Conservation (phyloP, 35 echinoderm and acorn worm species). For the Eucidaris tribuloides region DNA sequence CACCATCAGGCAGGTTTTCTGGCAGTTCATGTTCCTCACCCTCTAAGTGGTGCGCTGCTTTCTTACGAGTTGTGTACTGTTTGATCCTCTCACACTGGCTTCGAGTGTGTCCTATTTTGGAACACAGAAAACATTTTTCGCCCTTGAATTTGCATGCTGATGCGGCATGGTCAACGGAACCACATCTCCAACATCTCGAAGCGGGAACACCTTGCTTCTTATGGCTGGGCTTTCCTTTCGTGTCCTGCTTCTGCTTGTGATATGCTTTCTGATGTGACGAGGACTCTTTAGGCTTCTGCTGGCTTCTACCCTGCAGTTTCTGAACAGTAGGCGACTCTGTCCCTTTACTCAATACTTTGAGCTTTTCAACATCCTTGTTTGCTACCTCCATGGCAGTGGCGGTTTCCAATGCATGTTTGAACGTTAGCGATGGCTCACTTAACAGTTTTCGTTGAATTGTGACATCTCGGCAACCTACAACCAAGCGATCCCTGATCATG, state of each 20-base stretch:
- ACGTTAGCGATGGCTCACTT: neutral
- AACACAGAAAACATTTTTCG: neutral
- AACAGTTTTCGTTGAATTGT: neutral
- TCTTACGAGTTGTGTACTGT: neutral
- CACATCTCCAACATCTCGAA: neutral
- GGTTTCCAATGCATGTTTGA: neutral
- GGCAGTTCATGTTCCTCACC: neutral
- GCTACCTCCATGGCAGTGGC: neutral
- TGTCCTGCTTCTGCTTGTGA: neutral
- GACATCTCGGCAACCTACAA: constrained; percentile 10
- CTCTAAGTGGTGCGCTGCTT: neutral
- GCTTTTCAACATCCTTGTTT: neutral
- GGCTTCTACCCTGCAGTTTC: neutral
- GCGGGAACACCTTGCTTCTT: no score
- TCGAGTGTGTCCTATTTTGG: neutral
- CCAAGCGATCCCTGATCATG: constrained; percentile 10
- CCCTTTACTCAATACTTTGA: neutral
- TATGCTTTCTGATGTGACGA: no score
- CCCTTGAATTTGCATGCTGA: neutral
- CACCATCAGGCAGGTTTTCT: neutral
- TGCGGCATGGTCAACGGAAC: neutral
- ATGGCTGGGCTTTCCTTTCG: neutral
- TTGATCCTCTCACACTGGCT: neutral
- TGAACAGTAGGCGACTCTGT: neutral
- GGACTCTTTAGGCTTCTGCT: no score